Evolutionary conservation across 2,113 vertebrate genomes (phyloP), one percentile per base, ranked within the genome.

Genomic region (Macquaria australasica): DNA sequence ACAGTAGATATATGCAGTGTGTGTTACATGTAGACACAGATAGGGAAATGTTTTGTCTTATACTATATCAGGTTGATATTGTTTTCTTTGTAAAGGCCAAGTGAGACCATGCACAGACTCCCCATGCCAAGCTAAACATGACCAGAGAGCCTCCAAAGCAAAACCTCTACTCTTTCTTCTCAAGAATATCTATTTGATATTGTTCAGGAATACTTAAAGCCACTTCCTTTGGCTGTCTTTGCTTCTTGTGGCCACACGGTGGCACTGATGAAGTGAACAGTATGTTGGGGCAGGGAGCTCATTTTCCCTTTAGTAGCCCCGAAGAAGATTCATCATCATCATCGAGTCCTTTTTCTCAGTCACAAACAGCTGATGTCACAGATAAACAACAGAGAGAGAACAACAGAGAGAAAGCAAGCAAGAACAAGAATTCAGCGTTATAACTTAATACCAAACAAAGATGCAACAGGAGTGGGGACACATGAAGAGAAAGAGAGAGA

Each of bases 401-500:
- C 51, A 8, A 84, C 51, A 58, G 43, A 82, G 53, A 86, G 31
- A 77, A 88, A 93, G 80, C 79, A 88, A 91, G 82, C 84, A 85
- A 87, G 64, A 88, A 82, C 34, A 81, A 87, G 72, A 87, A 59
- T 87, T 88, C 21, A 62, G 82, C 78, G 31, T 56, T 25, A 56
- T 34, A 89, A 91, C 41, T 58, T 62, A 87, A 91, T 70, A 76
- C 73, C 72, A 73, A 87, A 90, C 39, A 60, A 81, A 83, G 79
- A 71, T 41, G 63, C 72, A 79, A 70, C 25, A 73, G 41, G 76
- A 75, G 82, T 79, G 85, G 89, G 6, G 85, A 89, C 45, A 83
- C 37, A 20, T 41, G 74, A 87, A 92, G 86, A 91, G 90, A 93
- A 88, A 91, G 92, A 92, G 90, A 92, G 92, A 93, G 91, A 92